A percentile compares a stretch with the other conserved stretches of the same genome.
Evolutionary conservation across 2,888 invertebrate genomes (phyloP).

Genomic region (Drosophila mulleri): DNA sequence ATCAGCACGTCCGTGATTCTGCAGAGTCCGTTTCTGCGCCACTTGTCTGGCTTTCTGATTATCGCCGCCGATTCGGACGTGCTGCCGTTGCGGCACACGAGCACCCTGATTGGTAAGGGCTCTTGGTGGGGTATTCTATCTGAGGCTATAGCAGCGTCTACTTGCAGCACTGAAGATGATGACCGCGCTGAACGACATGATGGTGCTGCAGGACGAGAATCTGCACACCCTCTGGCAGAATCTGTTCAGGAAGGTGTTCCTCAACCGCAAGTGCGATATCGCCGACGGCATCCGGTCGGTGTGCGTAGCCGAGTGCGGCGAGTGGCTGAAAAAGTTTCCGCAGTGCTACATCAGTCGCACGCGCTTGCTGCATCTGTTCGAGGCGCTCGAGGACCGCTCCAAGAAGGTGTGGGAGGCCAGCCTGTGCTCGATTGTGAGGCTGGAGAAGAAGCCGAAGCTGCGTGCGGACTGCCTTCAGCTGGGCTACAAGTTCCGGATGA

Average conservation of each 20-base stretch:
- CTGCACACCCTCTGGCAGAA: neutral
- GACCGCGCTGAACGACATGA: neutral
- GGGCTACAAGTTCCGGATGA: neutral
- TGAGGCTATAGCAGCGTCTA: neutral
- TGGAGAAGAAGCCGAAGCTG: conserved; percentile 8
- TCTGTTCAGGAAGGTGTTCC: neutral
- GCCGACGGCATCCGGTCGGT: neutral
- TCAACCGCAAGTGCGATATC: neutral
- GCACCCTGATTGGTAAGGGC: neutral
- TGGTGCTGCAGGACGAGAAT: neutral
- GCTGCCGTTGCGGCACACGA: conserved; percentile 4
- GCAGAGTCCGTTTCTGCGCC: neutral
- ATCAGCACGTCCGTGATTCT: neutral
- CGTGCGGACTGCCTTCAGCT: neutral
- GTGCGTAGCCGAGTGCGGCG: conserved; percentile 1
- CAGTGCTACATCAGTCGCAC: neutral
- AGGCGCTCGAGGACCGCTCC: neutral
- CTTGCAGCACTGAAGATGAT: conserved; percentile 9
- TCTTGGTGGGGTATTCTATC: too few relatives aligned
- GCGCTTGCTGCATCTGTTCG: neutral
- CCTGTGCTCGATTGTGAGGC: neutral
- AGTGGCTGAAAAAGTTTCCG: conserved; percentile 3
- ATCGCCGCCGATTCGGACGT: neutral
- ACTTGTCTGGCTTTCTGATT: neutral
- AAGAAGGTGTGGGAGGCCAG: neutral